Base-by-base conservation (phyloP, 2,888 invertebrate species). In the Rhingia rostrata region DNA sequence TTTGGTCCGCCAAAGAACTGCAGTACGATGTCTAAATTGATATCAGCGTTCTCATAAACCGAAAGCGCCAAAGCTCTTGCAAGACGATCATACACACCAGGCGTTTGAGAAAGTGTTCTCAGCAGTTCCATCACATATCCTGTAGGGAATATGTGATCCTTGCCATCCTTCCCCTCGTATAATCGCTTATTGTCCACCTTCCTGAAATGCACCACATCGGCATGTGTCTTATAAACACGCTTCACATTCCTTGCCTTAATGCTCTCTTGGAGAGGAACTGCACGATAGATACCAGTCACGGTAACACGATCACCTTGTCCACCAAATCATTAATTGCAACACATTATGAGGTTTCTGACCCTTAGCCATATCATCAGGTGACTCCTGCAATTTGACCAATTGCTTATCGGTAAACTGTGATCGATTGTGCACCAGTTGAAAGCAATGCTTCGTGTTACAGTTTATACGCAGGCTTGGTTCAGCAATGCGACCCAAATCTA, bases 321-420 rank as follows among this genome's bases (percentile, higher is more conserved):
- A 99, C 99, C 35, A 99, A 93, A 91, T 98, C 97, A 88, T 97
- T 98, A 92, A 99, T 98, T 0, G 98, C 97, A 92, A 96, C 6
- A 99, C 96, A 0, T 99, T 99, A 89, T 99, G 98, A 0, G 99
- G 99, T 0, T 99, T 99, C 90, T 99, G 98, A 0, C 99, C 99
- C 49, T 99, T 97, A 0, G 99, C 99, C 98, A 99, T 99, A 92
- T 99, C 99, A 92, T 99, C 99, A 94, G 98, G 99, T 0, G 98
- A 96, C 92, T 99, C 99, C 92, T 99, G 99, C 45, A 99, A 92
- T 90, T 99, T 99, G 74, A 99, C 94, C 92, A 99, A 94, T 92
- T 99, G 99, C 90, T 99, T 99, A 90, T 99, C 99, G 10, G 97
- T 96, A 91, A 99, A 99, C 89, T 97, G 96, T 35, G 98, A 99